These are phyloP conservation scores for Heliangelus exortis DNA, from an alignment of 2,797 vertebrate species.

Conservation along the genomic window DNA sequence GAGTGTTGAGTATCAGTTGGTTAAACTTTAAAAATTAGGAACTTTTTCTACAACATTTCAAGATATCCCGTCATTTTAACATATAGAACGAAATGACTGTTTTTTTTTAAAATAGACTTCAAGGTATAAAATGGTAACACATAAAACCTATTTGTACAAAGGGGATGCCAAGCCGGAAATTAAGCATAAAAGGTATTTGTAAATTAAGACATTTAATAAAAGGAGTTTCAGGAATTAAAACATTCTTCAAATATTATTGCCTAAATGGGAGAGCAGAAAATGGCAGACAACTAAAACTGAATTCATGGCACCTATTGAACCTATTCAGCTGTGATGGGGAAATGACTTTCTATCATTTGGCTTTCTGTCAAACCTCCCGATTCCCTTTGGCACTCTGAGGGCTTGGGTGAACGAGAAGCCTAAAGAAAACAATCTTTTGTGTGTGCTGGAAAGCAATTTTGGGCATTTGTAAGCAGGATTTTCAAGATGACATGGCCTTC, in stretches of 20 bases:
- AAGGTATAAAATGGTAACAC: not conserved
- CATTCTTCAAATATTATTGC: not conserved
- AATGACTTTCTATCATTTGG: not conserved
- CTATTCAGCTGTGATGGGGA: not conserved
- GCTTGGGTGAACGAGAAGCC: not conserved
- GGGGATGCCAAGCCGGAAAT: not conserved
- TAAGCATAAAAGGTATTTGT: not conserved
- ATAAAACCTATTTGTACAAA: not conserved
- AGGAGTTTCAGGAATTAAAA: constrained; percentile 6
- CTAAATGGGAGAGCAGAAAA: not conserved
- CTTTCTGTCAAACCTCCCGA: not conserved
- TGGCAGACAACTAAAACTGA: constrained; percentile 25
- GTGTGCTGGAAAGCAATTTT: not conserved
- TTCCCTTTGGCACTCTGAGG: not conserved
- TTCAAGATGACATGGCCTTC: not conserved
- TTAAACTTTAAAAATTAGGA: not conserved
- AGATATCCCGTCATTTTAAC: not conserved
- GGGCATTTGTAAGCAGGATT: not conserved
- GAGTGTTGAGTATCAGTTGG: not conserved
- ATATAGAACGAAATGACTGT: not conserved
- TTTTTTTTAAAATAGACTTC: not conserved
- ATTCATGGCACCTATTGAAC: not conserved
- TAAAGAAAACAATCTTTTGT: not conserved
- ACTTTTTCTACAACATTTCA: not conserved
- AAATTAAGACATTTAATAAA: constrained; percentile 28